Percentiles rank a stretch among this genome's conserved stretches.
phyloP scores from a whole-genome alignment of 1,140 invertebrate genomes.

The Anastrepha obliqua region DNA sequence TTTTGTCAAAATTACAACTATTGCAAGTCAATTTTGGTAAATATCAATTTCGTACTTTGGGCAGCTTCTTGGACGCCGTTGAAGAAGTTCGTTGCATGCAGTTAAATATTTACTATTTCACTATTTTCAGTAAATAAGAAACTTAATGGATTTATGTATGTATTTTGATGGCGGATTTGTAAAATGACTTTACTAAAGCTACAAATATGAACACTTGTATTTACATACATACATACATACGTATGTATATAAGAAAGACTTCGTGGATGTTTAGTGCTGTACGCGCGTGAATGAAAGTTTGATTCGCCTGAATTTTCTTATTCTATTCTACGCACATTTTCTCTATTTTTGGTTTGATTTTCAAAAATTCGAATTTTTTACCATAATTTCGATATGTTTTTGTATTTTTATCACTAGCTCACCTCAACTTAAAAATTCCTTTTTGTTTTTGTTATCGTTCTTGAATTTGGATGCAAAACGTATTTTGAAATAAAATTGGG shows the following conservation, averaged over 20 bases:
- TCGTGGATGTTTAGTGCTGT: too few relatives aligned
- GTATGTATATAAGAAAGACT: too few relatives aligned
- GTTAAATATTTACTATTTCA: background rate
- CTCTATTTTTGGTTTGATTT: too few relatives aligned
- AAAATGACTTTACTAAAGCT: too few relatives aligned
- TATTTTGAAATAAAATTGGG: background rate
- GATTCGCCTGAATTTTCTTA: too few relatives aligned
- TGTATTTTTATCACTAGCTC: background rate
- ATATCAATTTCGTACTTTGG: background rate
- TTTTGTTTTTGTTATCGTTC: background rate
- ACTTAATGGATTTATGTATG: background rate
- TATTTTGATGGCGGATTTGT: background rate
- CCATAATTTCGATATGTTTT: background rate
- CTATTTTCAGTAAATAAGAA: background rate
- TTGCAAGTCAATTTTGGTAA: slow-evolving; percentile 52
- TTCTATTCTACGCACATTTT: too few relatives aligned
- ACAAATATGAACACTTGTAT: background rate
- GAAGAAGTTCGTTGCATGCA: slow-evolving; percentile 23
- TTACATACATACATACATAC: background rate
- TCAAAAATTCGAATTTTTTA: too few relatives aligned
- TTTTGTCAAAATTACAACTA: slow-evolving; percentile 45
- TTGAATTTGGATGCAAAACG: background rate
- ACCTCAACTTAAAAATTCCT: background rate
- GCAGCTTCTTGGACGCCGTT: slow-evolving; percentile 50
- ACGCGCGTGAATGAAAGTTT: too few relatives aligned